Percentiles rank a stretch among this genome's conserved stretches.
Conservation (phyloP, 2,113 vertebrate species). For the Dicerorhinus sumatrensis region DNA sequence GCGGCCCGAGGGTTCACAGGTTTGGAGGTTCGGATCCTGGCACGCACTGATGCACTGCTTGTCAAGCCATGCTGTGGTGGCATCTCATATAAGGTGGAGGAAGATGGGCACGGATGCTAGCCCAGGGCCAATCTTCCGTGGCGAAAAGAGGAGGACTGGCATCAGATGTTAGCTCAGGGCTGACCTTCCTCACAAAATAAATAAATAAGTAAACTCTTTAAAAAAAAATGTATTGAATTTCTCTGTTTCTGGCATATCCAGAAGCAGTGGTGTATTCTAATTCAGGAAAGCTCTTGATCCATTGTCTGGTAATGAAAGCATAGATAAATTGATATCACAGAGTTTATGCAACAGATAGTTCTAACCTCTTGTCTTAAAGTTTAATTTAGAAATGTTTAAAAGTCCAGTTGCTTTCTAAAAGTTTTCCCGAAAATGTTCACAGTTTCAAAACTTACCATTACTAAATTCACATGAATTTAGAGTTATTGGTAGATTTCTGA, state of each 20-base stretch:
- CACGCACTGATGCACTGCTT: no score
- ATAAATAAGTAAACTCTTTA: no score
- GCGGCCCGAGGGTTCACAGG: no score
- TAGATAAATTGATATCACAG: not conserved
- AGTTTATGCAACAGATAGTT: not conserved
- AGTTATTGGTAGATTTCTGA: not conserved
- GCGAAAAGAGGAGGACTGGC: no score
- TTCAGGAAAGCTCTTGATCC: not conserved
- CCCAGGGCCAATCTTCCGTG: no score
- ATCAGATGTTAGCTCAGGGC: no score
- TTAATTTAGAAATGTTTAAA: not conserved
- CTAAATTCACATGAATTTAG: not conserved
- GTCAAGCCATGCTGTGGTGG: no score
- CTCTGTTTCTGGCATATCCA: not conserved
- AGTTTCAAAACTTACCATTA: conserved; percentile 37
- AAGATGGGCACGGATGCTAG: no score
- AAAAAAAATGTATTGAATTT: not conserved
- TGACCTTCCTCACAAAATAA: no score
- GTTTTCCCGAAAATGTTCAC: not conserved
- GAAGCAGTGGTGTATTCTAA: not conserved
- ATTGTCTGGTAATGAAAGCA: not conserved
- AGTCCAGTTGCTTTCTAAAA: conserved; percentile 15
- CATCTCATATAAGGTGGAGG: no score
- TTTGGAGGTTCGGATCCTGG: no score
- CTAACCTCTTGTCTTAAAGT: not conserved